Evolutionary conservation across 2,797 vertebrate species (phyloP), one percentile per base, ranked within the genome.

Genomic region (Triplophysa yarkandensis): DNA sequence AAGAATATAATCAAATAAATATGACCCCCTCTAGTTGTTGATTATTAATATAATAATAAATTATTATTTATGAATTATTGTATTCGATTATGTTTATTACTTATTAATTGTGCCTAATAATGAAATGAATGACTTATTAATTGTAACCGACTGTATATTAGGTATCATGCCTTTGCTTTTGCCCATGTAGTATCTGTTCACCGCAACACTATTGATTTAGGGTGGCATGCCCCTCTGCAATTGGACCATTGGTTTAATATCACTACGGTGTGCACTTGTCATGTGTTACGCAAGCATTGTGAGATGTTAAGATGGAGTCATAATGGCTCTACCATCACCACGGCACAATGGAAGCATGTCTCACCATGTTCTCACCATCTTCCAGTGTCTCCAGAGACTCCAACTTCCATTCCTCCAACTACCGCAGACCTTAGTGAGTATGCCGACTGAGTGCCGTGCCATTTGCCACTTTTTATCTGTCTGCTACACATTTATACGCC

Each of bases 361-460:
- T 92, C 83, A 92, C 80, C 78, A 75, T 91, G 74, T 91, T 89
- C 77, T 91, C 85, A 85, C 88, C 90, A 83, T 91, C 85, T 92
- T 92, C 80, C 91, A 92, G 92, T 88, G 85, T 85, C 91, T 78
- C 83, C 92, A 80, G 85, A 84, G 89, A 84, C 77, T 71, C 84
- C 90, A 72, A 82, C 90, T 80, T 75, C 88, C 87, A 84, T 86
- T 71, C 85, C 86, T 84, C 76, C 90, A 83, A 91, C 89, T 88
- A 89, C 58, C 83, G 65, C 86, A 82, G 83, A 85, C 77, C 77
- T 80, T 91, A 92, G 92, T 93, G 92, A 93, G 92, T 93, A 93
- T 93, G 75, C 84, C 87, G 73, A 83, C 81, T 61, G 80, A 65
- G 80, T 84, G 80, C 79, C 65, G 77, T 77, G 76, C 62, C 34